phyloP scores from a whole-genome alignment of 2,888 invertebrate genomes.

The Scaptomyza tumidula region DNA sequence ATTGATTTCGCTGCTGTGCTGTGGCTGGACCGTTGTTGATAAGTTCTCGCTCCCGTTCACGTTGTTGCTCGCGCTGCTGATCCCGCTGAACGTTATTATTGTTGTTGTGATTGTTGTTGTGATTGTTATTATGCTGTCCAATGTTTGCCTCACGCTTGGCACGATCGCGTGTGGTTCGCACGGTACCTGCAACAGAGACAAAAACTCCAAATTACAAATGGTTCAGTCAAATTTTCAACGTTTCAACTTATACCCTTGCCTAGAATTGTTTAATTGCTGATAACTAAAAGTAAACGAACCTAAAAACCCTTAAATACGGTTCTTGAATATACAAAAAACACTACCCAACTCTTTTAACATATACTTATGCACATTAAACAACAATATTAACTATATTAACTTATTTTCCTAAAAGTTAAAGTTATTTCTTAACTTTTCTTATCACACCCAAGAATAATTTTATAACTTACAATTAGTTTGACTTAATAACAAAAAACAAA shows the following conservation, averaged over 20 bases:
- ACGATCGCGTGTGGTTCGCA: constrained; percentile 84
- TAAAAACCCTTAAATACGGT: not conserved
- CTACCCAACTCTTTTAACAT: no score
- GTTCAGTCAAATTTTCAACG: not conserved
- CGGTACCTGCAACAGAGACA: constrained; percentile 70
- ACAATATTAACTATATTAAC: no score
- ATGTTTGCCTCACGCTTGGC: constrained; percentile 84
- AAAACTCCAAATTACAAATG: not conserved
- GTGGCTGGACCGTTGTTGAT: constrained; percentile 46
- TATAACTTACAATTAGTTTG: not conserved
- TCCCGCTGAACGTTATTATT: constrained; percentile 46
- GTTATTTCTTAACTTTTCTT: not conserved
- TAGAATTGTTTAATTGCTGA: not conserved
- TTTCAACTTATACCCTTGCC: not conserved
- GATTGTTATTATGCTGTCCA: constrained; percentile 72
- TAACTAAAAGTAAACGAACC: not conserved
- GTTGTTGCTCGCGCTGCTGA: constrained; percentile 39
- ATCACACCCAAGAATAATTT: not conserved
- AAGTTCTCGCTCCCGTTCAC: constrained; percentile 17
- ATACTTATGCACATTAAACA: no score
- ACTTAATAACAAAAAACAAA: not conserved
- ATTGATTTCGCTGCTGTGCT: constrained; percentile 58
- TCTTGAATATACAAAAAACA: no score
- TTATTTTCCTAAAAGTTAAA: not conserved
- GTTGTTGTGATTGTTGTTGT: constrained; percentile 50